phyloP scores from a whole-genome alignment of 1,140 invertebrate species.

The Listronotus bonariensis region DNA sequence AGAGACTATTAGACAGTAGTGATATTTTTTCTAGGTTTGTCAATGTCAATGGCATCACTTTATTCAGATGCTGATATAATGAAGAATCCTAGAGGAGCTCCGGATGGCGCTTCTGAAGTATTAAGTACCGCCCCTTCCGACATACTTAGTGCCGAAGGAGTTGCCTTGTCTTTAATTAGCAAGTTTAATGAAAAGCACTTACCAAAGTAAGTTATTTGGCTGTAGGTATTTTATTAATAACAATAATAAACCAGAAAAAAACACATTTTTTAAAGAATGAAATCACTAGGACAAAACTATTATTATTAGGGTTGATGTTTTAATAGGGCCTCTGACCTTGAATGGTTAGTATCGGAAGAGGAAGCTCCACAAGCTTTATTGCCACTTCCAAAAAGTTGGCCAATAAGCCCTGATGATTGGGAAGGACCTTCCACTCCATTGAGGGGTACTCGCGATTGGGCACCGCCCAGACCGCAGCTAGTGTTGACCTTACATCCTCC shows the following conservation, averaged over 20 bases:
- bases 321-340: slow-evolving; percentile 72
- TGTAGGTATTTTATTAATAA: no score
- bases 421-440: slow-evolving; percentile 61
- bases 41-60: slow-evolving; percentile 67
- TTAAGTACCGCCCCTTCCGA: slow-evolving; percentile 42
- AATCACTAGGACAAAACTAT: not conserved
- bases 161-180: slow-evolving; percentile 76
- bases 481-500: slow-evolving; percentile 79
- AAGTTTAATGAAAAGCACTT: slow-evolving; percentile 78
- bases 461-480: slow-evolving; percentile 82
- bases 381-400: slow-evolving; percentile 74
- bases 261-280: no score
- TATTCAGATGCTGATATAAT: slow-evolving; percentile 64
- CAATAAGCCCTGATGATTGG: slow-evolving; percentile 64
- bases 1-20: no score
- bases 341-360: slow-evolving; percentile 81
- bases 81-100: slow-evolving; percentile 51
- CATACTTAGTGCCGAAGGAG: slow-evolving; percentile 73
- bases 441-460: slow-evolving; percentile 81
- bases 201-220: slow-evolving; percentile 56
- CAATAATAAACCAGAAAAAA: no score
- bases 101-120: slow-evolving; percentile 54
- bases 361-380: slow-evolving; percentile 79
- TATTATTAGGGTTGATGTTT: slow-evolving; percentile 5
- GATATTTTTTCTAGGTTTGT: slow-evolving; percentile 57